Conservation (phyloP, 2,888 invertebrate species). For the Hirtodrosophila cameraria region DNA sequence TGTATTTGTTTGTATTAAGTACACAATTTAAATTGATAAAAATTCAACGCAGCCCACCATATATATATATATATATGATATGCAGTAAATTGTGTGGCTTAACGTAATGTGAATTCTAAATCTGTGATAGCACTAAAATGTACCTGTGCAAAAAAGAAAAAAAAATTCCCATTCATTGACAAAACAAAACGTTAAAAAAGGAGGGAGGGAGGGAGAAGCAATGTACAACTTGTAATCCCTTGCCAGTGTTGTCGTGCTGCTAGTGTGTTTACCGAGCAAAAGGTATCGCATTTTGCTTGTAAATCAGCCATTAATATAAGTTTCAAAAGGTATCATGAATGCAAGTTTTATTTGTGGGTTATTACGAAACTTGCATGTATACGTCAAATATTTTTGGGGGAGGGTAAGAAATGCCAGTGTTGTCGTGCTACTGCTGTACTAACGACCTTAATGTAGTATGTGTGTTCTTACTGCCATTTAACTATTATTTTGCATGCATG, state of each 20-base stretch:
- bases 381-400: neutral
- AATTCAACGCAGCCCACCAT: slow-evolving; percentile 22
- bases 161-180: slow-evolving; percentile 59
- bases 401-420: neutral
- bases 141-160: slow-evolving; percentile 23
- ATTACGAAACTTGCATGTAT: no score
- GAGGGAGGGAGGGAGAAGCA: slow-evolving; percentile 10
- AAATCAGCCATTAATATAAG: slow-evolving; percentile 11
- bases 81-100: slow-evolving; percentile 13
- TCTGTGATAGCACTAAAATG: slow-evolving; percentile 15
- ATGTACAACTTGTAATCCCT: slow-evolving; percentile 55
- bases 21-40: slow-evolving; percentile 72
- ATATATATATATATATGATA: slow-evolving; percentile 14
- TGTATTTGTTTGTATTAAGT: slow-evolving; percentile 60
- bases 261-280: slow-evolving; percentile 14
- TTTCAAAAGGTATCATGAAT: neutral
- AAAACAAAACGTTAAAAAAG: slow-evolving; percentile 25
- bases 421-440: neutral
- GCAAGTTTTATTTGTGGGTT: slow-evolving; percentile 1
- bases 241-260: slow-evolving; percentile 62
- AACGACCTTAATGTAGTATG: neutral
- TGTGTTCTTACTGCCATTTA: neutral
- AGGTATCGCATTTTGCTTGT: slow-evolving; percentile 20
- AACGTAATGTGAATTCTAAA: slow-evolving; percentile 17
- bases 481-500: neutral